Evolutionary conservation across 2,797 vertebrate genomes (phyloP).

Genomic region (Falco cherrug): DNA sequence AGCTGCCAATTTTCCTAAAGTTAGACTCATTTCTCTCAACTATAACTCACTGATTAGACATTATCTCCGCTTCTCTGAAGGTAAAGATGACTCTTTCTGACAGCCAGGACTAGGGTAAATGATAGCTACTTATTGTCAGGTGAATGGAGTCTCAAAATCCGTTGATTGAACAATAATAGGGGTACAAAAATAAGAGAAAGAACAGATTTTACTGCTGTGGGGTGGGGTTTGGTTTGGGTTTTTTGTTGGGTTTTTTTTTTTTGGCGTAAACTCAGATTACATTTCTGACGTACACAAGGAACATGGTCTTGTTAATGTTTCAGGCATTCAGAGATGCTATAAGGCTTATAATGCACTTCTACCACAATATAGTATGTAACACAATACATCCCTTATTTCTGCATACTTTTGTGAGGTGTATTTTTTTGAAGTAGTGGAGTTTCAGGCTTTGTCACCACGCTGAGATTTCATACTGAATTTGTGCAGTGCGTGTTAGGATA

Average conservation of each 20-base stretch:
- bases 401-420: not conserved
- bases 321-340: not conserved
- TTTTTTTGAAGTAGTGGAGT: not conserved
- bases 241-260: not conserved
- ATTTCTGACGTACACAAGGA: conserved; percentile 22
- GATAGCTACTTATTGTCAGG: conserved; percentile 50
- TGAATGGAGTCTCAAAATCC: conserved; percentile 46
- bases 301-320: not conserved
- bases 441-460: not conserved
- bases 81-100: conserved; percentile 44
- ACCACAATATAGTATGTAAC: not conserved
- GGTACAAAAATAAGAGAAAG: conserved; percentile 35
- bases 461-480: not conserved
- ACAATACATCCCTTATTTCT: not conserved
- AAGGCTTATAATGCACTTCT: not conserved
- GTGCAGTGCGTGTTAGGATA: not conserved
- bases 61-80: conserved; percentile 57
- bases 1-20: conserved; percentile 64
- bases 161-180: conserved; percentile 46
- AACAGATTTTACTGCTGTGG: not conserved
- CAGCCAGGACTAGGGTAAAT: conserved; percentile 38
- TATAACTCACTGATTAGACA: conserved; percentile 58
- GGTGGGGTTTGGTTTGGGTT: not conserved
- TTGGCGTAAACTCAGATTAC: not conserved
- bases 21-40: conserved; percentile 48